phyloP scores from a whole-genome alignment of 2,888 invertebrate genomes.

The Leptinotarsa tumamoca region DNA sequence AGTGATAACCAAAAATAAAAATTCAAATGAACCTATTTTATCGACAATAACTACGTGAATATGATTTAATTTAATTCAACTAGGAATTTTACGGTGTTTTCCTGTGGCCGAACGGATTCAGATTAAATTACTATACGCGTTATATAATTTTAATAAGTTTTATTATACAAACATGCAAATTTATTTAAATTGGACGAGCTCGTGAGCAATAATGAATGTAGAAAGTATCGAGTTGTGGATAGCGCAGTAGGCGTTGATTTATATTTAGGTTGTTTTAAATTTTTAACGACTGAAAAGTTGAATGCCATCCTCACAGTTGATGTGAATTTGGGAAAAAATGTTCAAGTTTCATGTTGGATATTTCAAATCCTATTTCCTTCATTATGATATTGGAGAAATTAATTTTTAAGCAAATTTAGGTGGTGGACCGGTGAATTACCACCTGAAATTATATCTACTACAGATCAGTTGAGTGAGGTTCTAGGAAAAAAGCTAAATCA shows the following conservation, averaged over 20 bases:
- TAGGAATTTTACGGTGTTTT: conserved; percentile 18
- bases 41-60: conserved; percentile 17
- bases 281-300: conserved; percentile 5
- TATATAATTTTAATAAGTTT: conserved; percentile 29
- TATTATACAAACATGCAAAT: conserved; percentile 31
- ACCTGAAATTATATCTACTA: too few species aligned
- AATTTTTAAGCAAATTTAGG: too few species aligned
- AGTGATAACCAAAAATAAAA: conserved; percentile 4
- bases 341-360: too few species aligned
- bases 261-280: conserved; percentile 1
- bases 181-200: conserved; percentile 30
- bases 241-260: not conserved
- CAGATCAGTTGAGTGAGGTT: too few species aligned
- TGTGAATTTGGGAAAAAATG: too few species aligned
- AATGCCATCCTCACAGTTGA: not conserved
- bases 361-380: too few species aligned
- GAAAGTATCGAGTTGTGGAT: conserved; percentile 1
- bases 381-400: too few species aligned
- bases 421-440: too few species aligned
- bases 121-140: conserved; percentile 16
- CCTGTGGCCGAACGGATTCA: conserved; percentile 10
- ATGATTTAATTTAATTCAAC: conserved; percentile 13
- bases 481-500: too few species aligned
- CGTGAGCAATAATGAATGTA: conserved; percentile 4
- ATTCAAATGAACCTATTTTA: conserved; percentile 6